phyloP scores from a whole-genome alignment of 1,140 invertebrate genomes.

The Arctopsyche grandis region DNA sequence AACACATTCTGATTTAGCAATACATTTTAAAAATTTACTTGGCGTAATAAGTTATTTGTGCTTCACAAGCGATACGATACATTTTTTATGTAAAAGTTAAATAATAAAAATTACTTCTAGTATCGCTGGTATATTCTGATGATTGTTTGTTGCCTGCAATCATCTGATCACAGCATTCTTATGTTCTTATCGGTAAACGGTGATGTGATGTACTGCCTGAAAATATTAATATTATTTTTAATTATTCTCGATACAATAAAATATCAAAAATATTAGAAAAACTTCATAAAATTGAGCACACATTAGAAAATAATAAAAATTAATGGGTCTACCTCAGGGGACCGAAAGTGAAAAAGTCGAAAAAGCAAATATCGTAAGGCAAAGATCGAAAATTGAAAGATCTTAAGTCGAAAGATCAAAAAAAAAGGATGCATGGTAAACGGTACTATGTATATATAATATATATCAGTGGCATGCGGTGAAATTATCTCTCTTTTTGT shows the following conservation, averaged over 20 bases:
- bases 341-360: too few relatives aligned
- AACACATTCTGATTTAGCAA: too few relatives aligned
- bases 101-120: background rate
- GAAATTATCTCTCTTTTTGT: too few relatives aligned
- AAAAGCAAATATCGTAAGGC: too few relatives aligned
- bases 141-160: background rate
- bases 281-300: conserved; percentile 45
- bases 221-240: conserved; percentile 50
- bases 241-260: conserved; percentile 53
- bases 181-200: conserved; percentile 71
- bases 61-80: conserved; percentile 20
- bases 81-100: background rate
- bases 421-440: too few relatives aligned
- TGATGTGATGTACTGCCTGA: conserved; percentile 70
- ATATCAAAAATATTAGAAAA: conserved; percentile 31
- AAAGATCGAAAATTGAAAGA: too few relatives aligned
- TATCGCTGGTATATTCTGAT: background rate
- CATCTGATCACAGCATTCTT: conserved; percentile 66
- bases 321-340: too few relatives aligned
- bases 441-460: too few relatives aligned
- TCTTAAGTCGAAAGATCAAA: too few relatives aligned
- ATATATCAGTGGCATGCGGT: too few relatives aligned
- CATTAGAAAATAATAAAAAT: conserved; percentile 26
- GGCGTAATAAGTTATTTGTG: background rate
- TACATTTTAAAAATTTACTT: background rate